Evolutionary conservation across 2,797 vertebrate genomes (phyloP).

Genomic region (Argyrosomus regius): DNA sequence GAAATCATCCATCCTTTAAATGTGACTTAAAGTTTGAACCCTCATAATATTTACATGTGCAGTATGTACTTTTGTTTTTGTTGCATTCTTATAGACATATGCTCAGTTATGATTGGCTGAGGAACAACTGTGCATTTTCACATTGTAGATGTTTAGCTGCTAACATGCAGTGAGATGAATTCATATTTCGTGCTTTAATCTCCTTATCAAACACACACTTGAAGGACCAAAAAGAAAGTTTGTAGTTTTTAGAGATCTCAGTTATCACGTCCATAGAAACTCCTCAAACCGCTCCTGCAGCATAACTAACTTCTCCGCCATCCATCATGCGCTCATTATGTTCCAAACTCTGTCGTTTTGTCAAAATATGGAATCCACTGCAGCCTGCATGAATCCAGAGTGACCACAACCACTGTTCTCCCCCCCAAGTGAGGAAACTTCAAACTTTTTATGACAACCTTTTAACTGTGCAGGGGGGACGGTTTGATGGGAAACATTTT

Average conservation of each 20-base stretch:
- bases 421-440: neutral
- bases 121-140: neutral
- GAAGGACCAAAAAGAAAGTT: neutral
- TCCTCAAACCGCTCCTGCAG: neutral
- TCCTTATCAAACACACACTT: neutral
- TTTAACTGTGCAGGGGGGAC: neutral
- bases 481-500: neutral
- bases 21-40: neutral
- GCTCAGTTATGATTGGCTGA: neutral
- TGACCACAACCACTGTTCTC: conserved; percentile 3
- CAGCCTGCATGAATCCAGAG: neutral
- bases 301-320: neutral
- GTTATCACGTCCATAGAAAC: neutral
- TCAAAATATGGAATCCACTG: conserved; percentile 14
- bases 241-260: neutral
- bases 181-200: neutral
- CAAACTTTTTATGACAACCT: neutral
- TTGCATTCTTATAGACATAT: neutral
- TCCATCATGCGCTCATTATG: conserved; percentile 7
- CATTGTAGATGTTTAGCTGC: neutral
- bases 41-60: neutral
- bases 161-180: neutral
- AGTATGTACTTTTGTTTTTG: neutral
- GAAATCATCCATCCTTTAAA: neutral
- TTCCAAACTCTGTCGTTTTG: conserved; percentile 1